Conservation (phyloP, 2,797 vertebrate species). For the Prunella strophiata region DNA sequence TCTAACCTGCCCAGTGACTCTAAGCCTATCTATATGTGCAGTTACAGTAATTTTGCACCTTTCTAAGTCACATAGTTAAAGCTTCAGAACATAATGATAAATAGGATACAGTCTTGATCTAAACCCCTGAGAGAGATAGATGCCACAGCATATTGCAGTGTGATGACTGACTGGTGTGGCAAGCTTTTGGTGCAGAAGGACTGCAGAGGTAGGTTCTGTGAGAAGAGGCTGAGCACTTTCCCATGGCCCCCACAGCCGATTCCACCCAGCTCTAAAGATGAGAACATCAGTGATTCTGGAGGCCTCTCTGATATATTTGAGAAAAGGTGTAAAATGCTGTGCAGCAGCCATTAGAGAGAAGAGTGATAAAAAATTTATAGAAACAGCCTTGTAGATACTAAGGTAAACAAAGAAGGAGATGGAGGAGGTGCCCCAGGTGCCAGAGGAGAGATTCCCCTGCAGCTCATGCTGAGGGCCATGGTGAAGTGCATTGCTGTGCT, state of each 20-base stretch:
- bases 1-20: not conserved
- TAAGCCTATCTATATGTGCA: not conserved
- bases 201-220: not conserved
- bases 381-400: too few relatives aligned
- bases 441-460: not conserved
- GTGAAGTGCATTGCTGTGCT: not conserved
- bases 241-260: too few relatives aligned
- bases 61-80: not conserved
- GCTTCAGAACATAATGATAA: not conserved
- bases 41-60: not conserved
- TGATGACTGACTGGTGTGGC: not conserved
- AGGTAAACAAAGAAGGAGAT: accelerated
- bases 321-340: not conserved
- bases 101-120: not conserved
- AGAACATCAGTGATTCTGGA: not conserved
- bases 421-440: accelerated
- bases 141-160: too few relatives aligned
- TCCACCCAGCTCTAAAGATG: not conserved
- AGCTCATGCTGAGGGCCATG: not conserved
- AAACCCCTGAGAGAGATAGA: not conserved
- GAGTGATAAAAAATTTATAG: not conserved
- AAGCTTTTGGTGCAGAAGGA: not conserved
- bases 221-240: not conserved
- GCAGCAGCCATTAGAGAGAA: not conserved
- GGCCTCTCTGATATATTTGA: not conserved